These are phyloP conservation scores for Platalea minor DNA, from an alignment of 2,797 vertebrate genomes.

Conservation along the genomic window DNA sequence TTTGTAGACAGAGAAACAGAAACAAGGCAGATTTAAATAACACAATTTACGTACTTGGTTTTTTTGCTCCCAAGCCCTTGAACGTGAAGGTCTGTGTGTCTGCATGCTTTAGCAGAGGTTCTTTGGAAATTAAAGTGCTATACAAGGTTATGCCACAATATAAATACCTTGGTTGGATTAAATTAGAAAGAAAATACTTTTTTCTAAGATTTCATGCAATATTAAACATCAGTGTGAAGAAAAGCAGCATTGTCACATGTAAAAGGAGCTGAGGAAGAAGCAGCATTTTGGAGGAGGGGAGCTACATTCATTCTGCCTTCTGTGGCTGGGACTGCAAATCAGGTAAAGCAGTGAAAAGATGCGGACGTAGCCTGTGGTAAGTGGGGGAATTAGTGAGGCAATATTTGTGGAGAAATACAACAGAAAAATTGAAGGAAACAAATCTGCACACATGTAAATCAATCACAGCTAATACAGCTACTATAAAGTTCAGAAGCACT, in stretches of 20 bases:
- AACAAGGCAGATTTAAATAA: not conserved
- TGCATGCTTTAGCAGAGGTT: not conserved
- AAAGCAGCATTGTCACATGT: not conserved
- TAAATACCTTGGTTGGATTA: not conserved
- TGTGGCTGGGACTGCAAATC: not conserved
- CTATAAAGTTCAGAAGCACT: not conserved
- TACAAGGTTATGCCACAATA: not conserved
- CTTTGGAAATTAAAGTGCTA: not conserved
- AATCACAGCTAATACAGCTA: not conserved
- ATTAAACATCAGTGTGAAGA: not conserved
- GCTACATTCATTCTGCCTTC: not conserved
- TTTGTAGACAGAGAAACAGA: not conserved
- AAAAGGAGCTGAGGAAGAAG: not conserved
- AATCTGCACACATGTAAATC: not conserved
- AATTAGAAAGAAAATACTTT: not conserved
- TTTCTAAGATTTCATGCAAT: not conserved
- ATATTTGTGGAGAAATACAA: not conserved
- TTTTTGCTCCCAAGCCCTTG: not conserved
- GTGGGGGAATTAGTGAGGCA: not conserved
- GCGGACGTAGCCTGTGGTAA: accelerated
- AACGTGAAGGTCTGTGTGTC: not conserved
- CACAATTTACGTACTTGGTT: not conserved
- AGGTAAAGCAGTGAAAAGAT: not conserved
- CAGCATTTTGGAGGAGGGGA: not conserved
- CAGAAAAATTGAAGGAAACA: not conserved